A percentile compares a stretch with the other conserved stretches of the same genome.
These are phyloP conservation scores for Agonopterix alstromeriana DNA, from an alignment of 2,888 invertebrate species.

Conservation along the genomic window DNA sequence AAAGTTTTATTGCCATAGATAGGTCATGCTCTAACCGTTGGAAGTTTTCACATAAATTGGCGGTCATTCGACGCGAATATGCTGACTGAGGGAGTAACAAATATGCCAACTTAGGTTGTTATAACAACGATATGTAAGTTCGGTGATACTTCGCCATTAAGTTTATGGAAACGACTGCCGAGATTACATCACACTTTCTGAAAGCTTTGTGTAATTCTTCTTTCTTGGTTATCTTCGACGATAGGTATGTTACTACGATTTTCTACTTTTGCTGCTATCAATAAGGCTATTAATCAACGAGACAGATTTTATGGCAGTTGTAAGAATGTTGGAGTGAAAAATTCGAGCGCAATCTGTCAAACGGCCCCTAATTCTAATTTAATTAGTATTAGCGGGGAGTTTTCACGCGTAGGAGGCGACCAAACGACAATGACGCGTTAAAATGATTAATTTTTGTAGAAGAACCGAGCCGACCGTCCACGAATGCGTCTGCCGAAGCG, in stretches of 20 bases:
- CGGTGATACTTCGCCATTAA: conserved; percentile 75
- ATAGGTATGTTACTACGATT: conserved; percentile 12
- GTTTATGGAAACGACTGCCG: conserved; percentile 72
- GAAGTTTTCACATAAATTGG: conserved; percentile 76
- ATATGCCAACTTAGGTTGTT: conserved; percentile 75
- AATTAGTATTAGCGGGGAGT: conserved; percentile 70
- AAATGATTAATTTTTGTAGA: conserved; percentile 70
- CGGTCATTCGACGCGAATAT: conserved; percentile 76
- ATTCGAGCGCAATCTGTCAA: conserved; percentile 64
- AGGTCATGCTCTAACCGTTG: conserved; percentile 69
- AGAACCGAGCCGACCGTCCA: neutral
- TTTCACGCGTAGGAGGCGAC: conserved; percentile 58
- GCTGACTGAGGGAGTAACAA: conserved; percentile 75
- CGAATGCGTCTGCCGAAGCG: conserved; percentile 3
- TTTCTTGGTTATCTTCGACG: conserved; percentile 42
- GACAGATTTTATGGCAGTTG: conserved; percentile 34
- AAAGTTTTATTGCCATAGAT: conserved; percentile 69
- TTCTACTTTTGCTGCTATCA: conserved; percentile 28
- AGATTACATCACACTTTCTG: conserved; percentile 74
- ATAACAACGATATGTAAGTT: conserved; percentile 76
- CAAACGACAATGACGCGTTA: conserved; percentile 69
- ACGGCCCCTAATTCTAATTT: conserved; percentile 68
- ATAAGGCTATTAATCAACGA: conserved; percentile 48
- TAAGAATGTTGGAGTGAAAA: conserved; percentile 45
- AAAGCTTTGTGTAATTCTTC: conserved; percentile 71